These are phyloP conservation scores for Strigamia maritima DNA, from an alignment of 2,888 invertebrate species.

Conservation along the genomic window DNA sequence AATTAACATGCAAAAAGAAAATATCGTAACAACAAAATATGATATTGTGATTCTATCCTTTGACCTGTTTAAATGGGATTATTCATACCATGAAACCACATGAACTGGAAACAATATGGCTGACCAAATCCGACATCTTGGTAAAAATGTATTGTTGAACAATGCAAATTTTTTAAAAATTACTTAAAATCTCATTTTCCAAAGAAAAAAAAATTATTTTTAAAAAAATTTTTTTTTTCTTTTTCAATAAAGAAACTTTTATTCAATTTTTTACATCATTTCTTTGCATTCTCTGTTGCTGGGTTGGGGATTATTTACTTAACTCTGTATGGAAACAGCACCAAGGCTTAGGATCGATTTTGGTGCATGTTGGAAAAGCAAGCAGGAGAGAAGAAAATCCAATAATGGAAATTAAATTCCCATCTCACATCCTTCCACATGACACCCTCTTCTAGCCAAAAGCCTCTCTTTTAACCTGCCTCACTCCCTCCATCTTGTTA, in stretches of 20 bases:
- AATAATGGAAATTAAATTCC: slow-evolving; percentile 34
- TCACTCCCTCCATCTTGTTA: slow-evolving; percentile 3
- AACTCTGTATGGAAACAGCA: not conserved
- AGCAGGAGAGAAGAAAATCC: slow-evolving; percentile 16
- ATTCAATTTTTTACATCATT: not conserved
- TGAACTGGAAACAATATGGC: not conserved
- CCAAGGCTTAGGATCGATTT: not conserved
- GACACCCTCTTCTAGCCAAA: slow-evolving; percentile 17
- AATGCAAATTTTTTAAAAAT: no score
- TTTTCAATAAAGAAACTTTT: not conserved
- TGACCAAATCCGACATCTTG: not conserved
- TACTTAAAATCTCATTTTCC: no score
- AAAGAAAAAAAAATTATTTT: no score
- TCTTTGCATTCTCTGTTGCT: not conserved
- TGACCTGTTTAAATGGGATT: not conserved
- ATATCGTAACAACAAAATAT: no score
- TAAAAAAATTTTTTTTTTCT: no score
- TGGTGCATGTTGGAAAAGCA: slow-evolving; percentile 20
- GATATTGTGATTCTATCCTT: not conserved
- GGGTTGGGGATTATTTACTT: slow-evolving; percentile 2
- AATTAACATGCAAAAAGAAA: no score
- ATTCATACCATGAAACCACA: not conserved
- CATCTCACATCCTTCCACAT: slow-evolving; percentile 32
- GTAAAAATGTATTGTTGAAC: no score
- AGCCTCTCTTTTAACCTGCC: not conserved